Conservation (phyloP, 2,113 vertebrate species). For the Bothrops jararaca region DNA sequence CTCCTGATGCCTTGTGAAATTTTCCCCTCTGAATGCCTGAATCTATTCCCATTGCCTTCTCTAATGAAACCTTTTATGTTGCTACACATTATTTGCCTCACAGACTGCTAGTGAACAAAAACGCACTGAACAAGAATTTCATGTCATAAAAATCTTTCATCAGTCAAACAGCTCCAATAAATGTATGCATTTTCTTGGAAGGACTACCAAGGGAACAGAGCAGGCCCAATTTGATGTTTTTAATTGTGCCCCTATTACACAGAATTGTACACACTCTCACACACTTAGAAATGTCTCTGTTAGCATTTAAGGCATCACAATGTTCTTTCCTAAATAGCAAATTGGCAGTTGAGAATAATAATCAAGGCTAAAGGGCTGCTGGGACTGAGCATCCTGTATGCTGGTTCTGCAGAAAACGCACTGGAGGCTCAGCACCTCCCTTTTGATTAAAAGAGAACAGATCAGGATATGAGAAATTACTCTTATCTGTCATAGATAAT, state of each 20-base stretch:
- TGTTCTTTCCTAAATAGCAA: constrained; percentile 9
- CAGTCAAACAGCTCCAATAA: constrained; percentile 25
- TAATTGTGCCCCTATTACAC: background rate
- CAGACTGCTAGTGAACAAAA: constrained; percentile 16
- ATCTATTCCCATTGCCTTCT: constrained; percentile 11
- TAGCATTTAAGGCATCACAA: background rate
- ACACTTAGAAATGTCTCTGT: background rate
- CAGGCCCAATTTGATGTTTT: constrained; percentile 7
- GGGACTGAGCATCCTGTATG: background rate
- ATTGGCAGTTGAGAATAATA: constrained; percentile 7
- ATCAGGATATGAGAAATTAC: background rate
- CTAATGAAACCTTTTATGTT: constrained; percentile 25
- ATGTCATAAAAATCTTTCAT: constrained; percentile 39
- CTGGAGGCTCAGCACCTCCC: background rate
- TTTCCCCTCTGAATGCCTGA: constrained; percentile 1
- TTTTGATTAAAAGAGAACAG: background rate
- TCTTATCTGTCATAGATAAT: constrained; percentile 14
- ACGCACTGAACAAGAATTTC: constrained; percentile 31
- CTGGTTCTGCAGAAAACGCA: background rate
- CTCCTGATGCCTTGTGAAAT: background rate
- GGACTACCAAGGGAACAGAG: constrained; percentile 23
- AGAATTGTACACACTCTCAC: background rate
- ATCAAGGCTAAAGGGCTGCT: background rate
- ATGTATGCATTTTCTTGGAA: constrained; percentile 29
- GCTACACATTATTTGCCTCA: constrained; percentile 21